phyloP scores from a whole-genome alignment of 2,888 invertebrate species.

The Chymomyza fuscimana region DNA sequence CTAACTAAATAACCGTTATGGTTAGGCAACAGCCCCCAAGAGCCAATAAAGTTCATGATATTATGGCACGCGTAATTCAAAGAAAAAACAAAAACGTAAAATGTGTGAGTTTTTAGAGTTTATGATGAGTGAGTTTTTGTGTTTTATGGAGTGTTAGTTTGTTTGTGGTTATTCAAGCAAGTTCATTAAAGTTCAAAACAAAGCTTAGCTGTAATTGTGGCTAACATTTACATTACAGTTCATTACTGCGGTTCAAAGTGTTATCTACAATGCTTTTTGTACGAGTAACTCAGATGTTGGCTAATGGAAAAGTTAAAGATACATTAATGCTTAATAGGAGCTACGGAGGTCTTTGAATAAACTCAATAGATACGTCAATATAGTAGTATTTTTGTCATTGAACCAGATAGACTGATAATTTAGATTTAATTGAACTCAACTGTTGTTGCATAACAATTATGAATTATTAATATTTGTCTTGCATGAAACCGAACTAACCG shows the following conservation, averaged over 20 bases:
- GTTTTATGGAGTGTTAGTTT: not conserved
- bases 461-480: too few species aligned
- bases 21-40: constrained; percentile 63
- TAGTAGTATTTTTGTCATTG: too few species aligned
- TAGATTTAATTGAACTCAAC: too few species aligned
- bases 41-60: constrained; percentile 56
- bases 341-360: not conserved
- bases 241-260: not conserved
- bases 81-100: not conserved
- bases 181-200: constrained; percentile 2
- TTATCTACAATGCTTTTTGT: not conserved
- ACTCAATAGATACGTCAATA: not conserved
- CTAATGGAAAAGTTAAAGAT: not conserved
- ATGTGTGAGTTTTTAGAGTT: too few species aligned
- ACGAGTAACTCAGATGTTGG: not conserved
- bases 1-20: constrained; percentile 54
- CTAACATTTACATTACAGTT: not conserved
- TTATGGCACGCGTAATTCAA: constrained; percentile 42
- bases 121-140: not conserved
- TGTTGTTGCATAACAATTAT: too few species aligned
- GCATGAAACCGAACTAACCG: too few species aligned
- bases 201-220: not conserved
- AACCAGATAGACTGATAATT: too few species aligned
- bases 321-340: not conserved
- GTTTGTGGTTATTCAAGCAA: not conserved